Conservation (phyloP, 64 coral and sea anemone species). For the Pocillopora damicornis region DNA sequence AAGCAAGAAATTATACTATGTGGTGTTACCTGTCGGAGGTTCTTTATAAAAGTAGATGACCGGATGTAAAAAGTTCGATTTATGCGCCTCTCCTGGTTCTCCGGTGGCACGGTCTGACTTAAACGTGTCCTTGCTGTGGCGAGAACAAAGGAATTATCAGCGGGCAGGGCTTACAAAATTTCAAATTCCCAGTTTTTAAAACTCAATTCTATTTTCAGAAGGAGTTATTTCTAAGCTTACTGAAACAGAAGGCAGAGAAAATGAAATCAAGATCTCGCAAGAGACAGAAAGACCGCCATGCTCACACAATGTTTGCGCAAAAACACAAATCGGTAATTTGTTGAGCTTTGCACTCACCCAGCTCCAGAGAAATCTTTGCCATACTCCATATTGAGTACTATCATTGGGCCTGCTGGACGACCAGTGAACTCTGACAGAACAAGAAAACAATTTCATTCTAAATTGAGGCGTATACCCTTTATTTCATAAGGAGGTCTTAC, state of each 20-base stretch:
- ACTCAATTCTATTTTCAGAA: too few relatives aligned
- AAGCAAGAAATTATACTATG: not conserved
- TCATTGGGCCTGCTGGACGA: constrained; percentile 53
- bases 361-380: constrained; percentile 68
- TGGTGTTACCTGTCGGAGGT: constrained; percentile 44
- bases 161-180: too few relatives aligned
- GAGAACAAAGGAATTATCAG: too few relatives aligned
- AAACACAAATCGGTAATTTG: not conserved
- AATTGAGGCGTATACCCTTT: not conserved
- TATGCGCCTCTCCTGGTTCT: constrained; percentile 70
- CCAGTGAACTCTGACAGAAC: constrained; percentile 53
- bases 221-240: too few relatives aligned
- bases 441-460: not conserved
- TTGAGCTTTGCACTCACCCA: constrained; percentile 34
- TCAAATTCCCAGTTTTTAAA: too few relatives aligned
- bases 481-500: too few relatives aligned
- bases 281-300: not conserved
- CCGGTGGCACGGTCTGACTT: constrained; percentile 61
- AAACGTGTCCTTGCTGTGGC: constrained; percentile 77
- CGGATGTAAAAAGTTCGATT: constrained; percentile 90
- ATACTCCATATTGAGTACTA: constrained; percentile 77
- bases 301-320: not conserved
- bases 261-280: too few relatives aligned
- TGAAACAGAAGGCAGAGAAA: too few relatives aligned
- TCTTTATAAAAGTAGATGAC: constrained; percentile 85